phyloP scores from a whole-genome alignment of 2,888 invertebrate species.

The Troides aeacus region DNA sequence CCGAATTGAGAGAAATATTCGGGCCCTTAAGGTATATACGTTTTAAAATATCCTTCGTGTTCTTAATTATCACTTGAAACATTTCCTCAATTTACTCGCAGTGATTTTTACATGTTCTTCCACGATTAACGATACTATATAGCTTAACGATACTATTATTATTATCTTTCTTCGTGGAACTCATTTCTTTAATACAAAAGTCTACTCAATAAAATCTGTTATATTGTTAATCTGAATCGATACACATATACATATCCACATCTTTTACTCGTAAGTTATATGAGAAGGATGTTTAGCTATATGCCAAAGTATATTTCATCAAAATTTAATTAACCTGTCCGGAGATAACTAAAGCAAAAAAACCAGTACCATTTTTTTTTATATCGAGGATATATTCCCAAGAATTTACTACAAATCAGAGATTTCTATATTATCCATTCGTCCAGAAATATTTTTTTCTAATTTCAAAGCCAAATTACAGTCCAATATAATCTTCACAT shows the following conservation, averaged over 20 bases:
- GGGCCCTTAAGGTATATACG: conserved; percentile 1
- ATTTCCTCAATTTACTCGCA: conserved; percentile 1
- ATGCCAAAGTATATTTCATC: too few species aligned
- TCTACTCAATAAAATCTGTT: too few species aligned
- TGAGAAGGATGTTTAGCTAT: too few species aligned
- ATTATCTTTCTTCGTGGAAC: too few species aligned
- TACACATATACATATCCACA: too few species aligned
- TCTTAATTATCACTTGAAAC: background rate
- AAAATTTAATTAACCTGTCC: too few species aligned
- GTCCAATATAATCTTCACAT: background rate
- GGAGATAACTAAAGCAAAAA: too few species aligned
- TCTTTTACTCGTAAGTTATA: too few species aligned
- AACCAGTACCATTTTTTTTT: too few species aligned
- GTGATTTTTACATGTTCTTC: background rate
- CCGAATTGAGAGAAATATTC: conserved; percentile 17
- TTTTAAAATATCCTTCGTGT: background rate
- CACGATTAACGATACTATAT: background rate
- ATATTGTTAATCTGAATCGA: too few species aligned
- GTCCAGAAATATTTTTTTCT: background rate
- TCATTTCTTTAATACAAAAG: too few species aligned
- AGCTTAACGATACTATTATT: background rate
- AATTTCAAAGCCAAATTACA: background rate
- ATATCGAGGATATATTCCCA: too few species aligned
- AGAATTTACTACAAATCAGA: background rate
- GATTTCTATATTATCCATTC: background rate